Evolutionary conservation across 2,797 vertebrate genomes (phyloP).

Genomic region (Margarornis squamiger): DNA sequence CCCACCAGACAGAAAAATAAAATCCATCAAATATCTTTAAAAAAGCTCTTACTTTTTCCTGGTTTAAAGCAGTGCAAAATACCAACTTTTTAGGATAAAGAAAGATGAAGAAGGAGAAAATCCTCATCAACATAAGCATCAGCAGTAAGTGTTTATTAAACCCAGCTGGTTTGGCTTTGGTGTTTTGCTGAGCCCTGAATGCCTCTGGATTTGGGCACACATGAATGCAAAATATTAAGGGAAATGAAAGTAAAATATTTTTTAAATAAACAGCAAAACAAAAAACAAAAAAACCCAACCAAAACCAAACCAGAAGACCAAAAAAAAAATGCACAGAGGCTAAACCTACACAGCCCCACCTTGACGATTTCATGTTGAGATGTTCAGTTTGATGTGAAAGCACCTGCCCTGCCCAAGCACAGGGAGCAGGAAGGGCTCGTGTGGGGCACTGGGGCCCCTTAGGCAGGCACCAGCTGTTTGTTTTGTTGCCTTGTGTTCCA

Average conservation of each 20-base stretch:
- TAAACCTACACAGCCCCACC: neutral
- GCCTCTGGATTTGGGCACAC: neutral
- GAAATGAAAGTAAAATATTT: no score
- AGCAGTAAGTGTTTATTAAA: neutral
- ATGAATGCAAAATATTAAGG: neutral
- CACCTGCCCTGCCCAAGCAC: neutral
- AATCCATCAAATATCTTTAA: neutral
- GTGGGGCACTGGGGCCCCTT: neutral
- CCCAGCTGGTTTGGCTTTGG: neutral
- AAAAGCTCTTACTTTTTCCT: neutral
- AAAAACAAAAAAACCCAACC: neutral
- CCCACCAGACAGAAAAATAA: neutral
- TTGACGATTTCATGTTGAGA: rapidly evolving
- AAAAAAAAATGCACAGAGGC: rapidly evolving
- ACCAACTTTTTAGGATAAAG: neutral
- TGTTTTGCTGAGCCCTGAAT: neutral
- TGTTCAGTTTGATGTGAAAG: neutral
- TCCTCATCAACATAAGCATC: neutral
- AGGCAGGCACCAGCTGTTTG: neutral
- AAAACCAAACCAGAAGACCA: no score
- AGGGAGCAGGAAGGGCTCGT: neutral
- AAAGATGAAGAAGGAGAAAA: neutral
- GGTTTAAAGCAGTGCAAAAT: neutral
- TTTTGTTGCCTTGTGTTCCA: rapidly evolving
- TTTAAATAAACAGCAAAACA: neutral